Base-by-base conservation (phyloP, 2,797 vertebrate genomes). In the Enteromius afrohamiltoni region DNA sequence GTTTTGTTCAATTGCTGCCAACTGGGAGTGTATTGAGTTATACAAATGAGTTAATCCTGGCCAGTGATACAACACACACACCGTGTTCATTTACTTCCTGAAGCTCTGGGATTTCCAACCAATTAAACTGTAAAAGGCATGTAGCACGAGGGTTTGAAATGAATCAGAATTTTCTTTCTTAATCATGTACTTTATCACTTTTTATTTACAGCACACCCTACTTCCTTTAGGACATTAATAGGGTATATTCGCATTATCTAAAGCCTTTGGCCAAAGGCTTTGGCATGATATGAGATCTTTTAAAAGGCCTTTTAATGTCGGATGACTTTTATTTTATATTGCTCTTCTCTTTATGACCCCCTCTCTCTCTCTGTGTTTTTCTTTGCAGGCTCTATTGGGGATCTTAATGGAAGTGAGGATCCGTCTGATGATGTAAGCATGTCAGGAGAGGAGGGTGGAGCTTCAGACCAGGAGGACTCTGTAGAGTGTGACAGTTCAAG, bases 401-500 rank as follows among this genome's bases (percentile, higher is more conserved):
- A 97, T 10, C 96, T 97, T 85, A 97, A 96, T 51, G 93, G 94
- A 6, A 86, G 92, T 0, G 96, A 98, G 67, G 96, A 97, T 74
- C 90, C 84, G 0, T 85, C 80, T 0, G 92, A 93, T 53, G 94
- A 93, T 80, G 87, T 84, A 70, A 95, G 94, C 91, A 92, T 94
- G n/a, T 94, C 91, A 0, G 96, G 96, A 76, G 94, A 92, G 77
- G 96, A 97, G 9, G 95, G 93, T 0, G 85, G 91, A 0, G 62
- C 90, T 14, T 96, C 95, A 0, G 96, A 97, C 84, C 94, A 82
- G 0, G 95, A 96, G 1, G 93, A 95, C 23, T 94, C 93, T 0
- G 90, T 90, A 0, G 96, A 97, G 14, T 91, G 89, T 0, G 94
- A 95, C 6, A 69, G 92, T 37, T 94, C 80, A 55, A 96, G 95